Percentiles rank a stretch among this genome's conserved stretches.
phyloP scores from a whole-genome alignment of 2,888 invertebrate species.

The Caenorhabditis afra region DNA sequence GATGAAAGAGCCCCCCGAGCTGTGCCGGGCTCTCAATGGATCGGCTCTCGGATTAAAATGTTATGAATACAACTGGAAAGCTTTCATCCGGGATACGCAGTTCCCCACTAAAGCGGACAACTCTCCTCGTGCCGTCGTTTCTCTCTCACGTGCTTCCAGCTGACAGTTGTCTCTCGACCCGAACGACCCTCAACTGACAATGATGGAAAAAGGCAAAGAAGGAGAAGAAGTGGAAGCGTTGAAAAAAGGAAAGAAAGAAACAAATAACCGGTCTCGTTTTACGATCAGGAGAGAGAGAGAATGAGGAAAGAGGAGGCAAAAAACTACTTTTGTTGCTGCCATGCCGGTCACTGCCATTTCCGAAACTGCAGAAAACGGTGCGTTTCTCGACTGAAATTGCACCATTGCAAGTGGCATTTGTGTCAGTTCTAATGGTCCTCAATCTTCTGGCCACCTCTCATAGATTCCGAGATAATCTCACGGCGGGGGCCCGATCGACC shows the following conservation, averaged over 20 bases:
- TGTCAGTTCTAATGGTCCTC: too few species aligned
- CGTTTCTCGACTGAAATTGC: too few species aligned
- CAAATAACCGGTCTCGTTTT: constrained; percentile 46
- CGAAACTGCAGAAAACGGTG: too few species aligned
- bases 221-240: constrained; percentile 1
- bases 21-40: too few species aligned
- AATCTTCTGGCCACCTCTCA: too few species aligned
- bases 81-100: too few species aligned
- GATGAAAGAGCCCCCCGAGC: neutral
- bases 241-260: neutral
- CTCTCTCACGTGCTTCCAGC: neutral
- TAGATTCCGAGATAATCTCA: neutral
- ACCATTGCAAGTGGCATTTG: too few species aligned
- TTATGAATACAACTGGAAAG: constrained; percentile 25
- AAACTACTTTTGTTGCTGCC: too few species aligned
- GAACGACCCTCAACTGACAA: neutral
- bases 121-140: too few species aligned
- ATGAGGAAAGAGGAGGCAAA: neutral
- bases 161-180: too few species aligned
- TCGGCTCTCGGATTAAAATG: constrained; percentile 32
- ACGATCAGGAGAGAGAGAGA: constrained; percentile 12
- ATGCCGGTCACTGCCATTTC: neutral
- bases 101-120: neutral
- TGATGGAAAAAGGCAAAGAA: neutral
- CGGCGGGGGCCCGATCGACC: neutral